Evolutionary conservation across 2,797 vertebrate genomes (phyloP).

Genomic region (Pseudopleuronectes americanus): DNA sequence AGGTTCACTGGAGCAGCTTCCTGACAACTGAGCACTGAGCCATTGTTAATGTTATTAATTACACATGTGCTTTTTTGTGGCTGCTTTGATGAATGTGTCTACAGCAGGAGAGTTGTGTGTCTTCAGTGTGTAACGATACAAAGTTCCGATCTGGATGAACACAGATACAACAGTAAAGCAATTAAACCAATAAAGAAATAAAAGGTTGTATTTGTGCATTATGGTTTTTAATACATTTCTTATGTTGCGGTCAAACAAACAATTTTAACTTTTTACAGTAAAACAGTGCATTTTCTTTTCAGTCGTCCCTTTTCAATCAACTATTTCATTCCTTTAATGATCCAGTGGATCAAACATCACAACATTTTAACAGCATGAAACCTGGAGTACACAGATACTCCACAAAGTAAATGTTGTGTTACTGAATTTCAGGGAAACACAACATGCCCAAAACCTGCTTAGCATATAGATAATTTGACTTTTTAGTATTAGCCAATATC

Average conservation of each 20-base stretch:
- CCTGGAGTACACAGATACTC: no score
- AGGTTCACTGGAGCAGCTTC: no score
- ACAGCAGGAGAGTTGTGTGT: not conserved
- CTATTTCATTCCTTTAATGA: conserved; percentile 15
- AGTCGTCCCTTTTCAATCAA: conserved; percentile 46
- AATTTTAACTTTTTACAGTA: not conserved
- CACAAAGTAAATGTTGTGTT: not conserved
- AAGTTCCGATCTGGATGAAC: no score
- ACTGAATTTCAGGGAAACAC: not conserved
- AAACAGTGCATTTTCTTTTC: conserved; percentile 32
- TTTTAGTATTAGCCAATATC: not conserved
- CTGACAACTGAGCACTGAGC: no score
- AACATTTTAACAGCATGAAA: no score
- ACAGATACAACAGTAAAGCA: no score
- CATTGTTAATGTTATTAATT: no score
- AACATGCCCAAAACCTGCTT: not conserved
- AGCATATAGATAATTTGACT: no score
- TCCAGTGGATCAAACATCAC: not conserved
- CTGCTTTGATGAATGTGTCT: not conserved
- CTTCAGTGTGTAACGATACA: no score
- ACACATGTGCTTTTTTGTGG: no score
- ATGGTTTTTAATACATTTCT: conserved; percentile 41
- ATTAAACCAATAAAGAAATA: not conserved
- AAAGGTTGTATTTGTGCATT: not conserved
- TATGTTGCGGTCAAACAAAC: conserved; percentile 17